Evolutionary conservation across 2,888 invertebrate species (phyloP), one percentile per base, ranked within the genome.

Genomic region (Achlya flavicornis): DNA sequence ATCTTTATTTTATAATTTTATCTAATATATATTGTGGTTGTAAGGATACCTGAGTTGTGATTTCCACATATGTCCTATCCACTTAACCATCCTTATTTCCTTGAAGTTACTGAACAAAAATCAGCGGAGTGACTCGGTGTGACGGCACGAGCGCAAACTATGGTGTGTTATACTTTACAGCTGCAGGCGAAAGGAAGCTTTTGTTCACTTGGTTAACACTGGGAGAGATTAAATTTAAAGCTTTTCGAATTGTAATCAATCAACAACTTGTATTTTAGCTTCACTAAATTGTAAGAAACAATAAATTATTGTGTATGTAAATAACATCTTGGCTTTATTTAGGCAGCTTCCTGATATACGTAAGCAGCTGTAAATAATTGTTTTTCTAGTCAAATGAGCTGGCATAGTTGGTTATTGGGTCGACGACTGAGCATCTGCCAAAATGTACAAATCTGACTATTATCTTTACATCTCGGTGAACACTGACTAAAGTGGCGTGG

Each of bases 11-110:
- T 94, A 93, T 93, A 94, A 94, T 94, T 94, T 94, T 94, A 94
- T 94, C 94, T 95, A 94, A 95, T 95, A 95, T 95, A 95, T 95
- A 95, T 95, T 95, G 95, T 95, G 95, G 95, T 95, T 95, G 95
- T 95, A 95, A 95, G 95, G 95, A 95, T 90, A 91, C 85, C 85
- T 92, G 93, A 90, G 93, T 94, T 93, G 89, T 94, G 91, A 94
- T 94, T 94, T 94, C 91, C 92, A 83, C 83, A 78, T 83, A 78
- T 79, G 77, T 90, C 91, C 91, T 85, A 75, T 87, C 88, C 88
- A 83, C 78, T 78, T 74, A 75, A 80, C 87, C 85, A 82, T 88
- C 90, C 92, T 84, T 67, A 66, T 79, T 83, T 86, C 86, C 90
- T 80, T 78, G 74, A 74, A 72, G 74, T 77, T 73, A 74, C 68